These are phyloP conservation scores for Todus mexicanus DNA, from an alignment of 2,797 vertebrate genomes.

Conservation along the genomic window DNA sequence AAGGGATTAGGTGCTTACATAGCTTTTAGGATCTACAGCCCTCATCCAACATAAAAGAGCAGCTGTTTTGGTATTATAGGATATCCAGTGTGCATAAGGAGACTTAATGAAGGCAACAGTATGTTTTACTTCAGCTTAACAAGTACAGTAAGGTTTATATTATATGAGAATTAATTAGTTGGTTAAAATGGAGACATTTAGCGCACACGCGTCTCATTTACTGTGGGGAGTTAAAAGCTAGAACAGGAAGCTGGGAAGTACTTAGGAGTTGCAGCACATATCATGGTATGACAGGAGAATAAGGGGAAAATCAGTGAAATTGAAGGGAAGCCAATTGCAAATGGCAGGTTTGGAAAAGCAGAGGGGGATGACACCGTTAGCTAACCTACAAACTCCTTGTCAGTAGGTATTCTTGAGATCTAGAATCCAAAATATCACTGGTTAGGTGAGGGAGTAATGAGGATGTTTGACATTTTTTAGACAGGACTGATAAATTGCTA, in stretches of 20 bases:
- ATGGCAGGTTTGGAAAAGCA: background rate
- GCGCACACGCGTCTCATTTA: background rate
- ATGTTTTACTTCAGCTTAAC: background rate
- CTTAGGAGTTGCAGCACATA: background rate
- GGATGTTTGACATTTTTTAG: background rate
- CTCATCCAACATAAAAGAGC: background rate
- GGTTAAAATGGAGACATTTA: background rate
- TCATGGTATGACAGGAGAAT: background rate
- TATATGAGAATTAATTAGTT: background rate
- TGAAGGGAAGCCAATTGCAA: background rate
- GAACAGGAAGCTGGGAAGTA: background rate
- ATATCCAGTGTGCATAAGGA: background rate
- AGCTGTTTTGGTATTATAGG: background rate
- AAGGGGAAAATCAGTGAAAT: background rate
- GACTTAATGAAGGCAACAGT: background rate
- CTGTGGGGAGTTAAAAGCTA: background rate
- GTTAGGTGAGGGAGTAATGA: background rate
- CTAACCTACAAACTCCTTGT: background rate
- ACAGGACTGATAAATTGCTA: background rate
- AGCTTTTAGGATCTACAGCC: background rate
- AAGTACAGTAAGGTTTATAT: background rate
- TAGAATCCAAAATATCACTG: background rate
- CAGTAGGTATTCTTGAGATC: background rate
- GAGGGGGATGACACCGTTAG: background rate
- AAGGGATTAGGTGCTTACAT: background rate